Base-by-base conservation (phyloP, 37 sponge, comb jelly and placozoan genomes). In the Axinella damicornis region DNA sequence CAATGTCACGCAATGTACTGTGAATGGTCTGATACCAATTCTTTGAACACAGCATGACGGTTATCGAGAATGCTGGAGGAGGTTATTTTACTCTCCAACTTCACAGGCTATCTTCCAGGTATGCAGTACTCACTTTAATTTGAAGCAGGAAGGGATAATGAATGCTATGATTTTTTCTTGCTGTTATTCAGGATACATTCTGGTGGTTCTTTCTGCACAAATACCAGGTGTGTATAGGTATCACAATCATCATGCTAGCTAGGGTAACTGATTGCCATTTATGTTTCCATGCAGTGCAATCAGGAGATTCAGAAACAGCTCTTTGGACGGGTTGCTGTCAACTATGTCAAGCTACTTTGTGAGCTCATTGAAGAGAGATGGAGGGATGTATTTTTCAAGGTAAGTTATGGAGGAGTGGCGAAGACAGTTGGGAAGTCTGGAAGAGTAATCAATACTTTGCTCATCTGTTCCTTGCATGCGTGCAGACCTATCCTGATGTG, bases 181-280 rank as follows among this genome's bases (percentile, higher is more conserved):
- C 21, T 5, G 20, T 27, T 30, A 15, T 25, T 32, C 67, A 78
- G 78, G 95, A 94, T 71, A 69, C 71, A 54, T 94, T 90, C 81
- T 94, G 95, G 95, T 94, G 95, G 95, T 86, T 75, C 67, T 97
- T 95, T 60, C 83, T 95, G 25, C 87, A 95, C 2, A n/a, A 52
- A 24, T 95, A 88, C 56, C 96, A 93, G 58, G 87, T 89, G 32
- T 21, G 57, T 16, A 40, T 70, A 70, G 12, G 4, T 71, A 68
- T 40, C 46, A 12, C 4, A 46, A 46, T 4, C 46, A 46, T 35
- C 35, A n/a, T 60, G n/a, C 20, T 40, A 19, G 12, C n/a, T 40
- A 53, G n/a, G n/a, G n/a, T 9, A 4, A 46, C 46, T 46, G 46
- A 9, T 4, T 46, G 4, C 46, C 46, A 46, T 46, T 9, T 46